Evolutionary conservation across 2,888 invertebrate species (phyloP).

Genomic region (Desoria tigrina): DNA sequence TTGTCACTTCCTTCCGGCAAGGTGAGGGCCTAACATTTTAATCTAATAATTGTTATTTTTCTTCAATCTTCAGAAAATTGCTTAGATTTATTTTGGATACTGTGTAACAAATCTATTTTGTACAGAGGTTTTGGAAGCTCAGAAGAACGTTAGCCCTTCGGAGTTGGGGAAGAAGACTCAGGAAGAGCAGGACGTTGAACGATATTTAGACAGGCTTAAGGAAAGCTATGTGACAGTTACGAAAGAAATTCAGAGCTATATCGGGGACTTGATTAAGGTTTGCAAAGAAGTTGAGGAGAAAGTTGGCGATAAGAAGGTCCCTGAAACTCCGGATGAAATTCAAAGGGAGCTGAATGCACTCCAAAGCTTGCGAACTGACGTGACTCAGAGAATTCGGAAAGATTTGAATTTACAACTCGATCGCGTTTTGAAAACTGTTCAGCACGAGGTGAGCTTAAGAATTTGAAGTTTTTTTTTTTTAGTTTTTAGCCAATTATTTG

Average conservation of each 20-base stretch:
- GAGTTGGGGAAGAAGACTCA: constrained; percentile 25
- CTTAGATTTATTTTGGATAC: no score
- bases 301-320: background rate
- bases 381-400: background rate
- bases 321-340: constrained; percentile 15
- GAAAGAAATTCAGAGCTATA: constrained; percentile 29
- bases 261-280: constrained; percentile 5
- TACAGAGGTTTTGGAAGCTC: constrained; percentile 35
- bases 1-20: constrained; percentile 30
- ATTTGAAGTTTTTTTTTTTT: no score
- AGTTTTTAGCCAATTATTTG: no score
- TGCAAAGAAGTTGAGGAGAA: constrained; percentile 27
- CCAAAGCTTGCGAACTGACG: constrained; percentile 14
- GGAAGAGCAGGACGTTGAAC: constrained; percentile 34
- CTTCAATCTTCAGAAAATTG: no score
- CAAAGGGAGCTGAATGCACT: constrained; percentile 22
- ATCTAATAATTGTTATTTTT: no score
- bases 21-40: no score
- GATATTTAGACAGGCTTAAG: constrained; percentile 40
- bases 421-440: background rate
- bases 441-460: background rate
- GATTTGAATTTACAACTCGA: background rate
- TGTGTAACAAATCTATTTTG: no score
- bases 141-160: background rate
- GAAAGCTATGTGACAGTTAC: constrained; percentile 43